Base-by-base conservation (phyloP, 2,113 vertebrate species). In the Heteronetta atricapilla region DNA sequence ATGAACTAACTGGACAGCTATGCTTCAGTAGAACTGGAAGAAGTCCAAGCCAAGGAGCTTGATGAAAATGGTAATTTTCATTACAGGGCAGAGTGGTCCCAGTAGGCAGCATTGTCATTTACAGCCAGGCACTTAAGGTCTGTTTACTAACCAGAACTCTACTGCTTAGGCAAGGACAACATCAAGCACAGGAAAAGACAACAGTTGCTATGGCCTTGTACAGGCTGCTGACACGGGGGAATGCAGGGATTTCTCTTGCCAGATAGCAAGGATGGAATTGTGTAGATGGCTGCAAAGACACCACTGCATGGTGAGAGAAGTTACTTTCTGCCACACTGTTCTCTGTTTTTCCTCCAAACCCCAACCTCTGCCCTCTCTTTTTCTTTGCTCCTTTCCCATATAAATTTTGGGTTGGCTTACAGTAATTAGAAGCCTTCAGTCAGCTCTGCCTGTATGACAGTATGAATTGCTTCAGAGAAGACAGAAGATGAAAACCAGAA, bases 1-100 rank as follows among this genome's bases (percentile, higher is more conserved):
- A 76, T 92, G 69, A 92, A 55, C 63, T 77, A 80, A 84, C 21
- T 9, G 50, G 64, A 44, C 33, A n/a, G 13, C 68, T 82, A n/a
- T 40, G 36, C 60, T 73, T 92, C 70, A 89, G 72, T 20, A 94
- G 66, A 94, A 64, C 58, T 90, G 92, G 86, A 95, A 90, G 70
- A 81, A 82, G 20, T 78, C 96, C 93, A 92, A 89, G 86, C 19
- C 2, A 2, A 79, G 59, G 53, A 90, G 84, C 74, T 87, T 34
- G 44, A 86, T 46, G 72, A 88, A 94, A 90, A 46, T 20, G 21
- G 88, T 23, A 91, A 72, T 75, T 84, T 60, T 74, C 92, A 36
- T 86, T 76, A 42, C 78, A 87, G 64, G 85, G 3, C 33, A 69
- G 88, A 88, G 56, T 36, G 36, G 62, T 76, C 34, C 48, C 73